Base-by-base conservation (phyloP, 2,888 invertebrate species). In the Cremastobaeus sp. region DNA sequence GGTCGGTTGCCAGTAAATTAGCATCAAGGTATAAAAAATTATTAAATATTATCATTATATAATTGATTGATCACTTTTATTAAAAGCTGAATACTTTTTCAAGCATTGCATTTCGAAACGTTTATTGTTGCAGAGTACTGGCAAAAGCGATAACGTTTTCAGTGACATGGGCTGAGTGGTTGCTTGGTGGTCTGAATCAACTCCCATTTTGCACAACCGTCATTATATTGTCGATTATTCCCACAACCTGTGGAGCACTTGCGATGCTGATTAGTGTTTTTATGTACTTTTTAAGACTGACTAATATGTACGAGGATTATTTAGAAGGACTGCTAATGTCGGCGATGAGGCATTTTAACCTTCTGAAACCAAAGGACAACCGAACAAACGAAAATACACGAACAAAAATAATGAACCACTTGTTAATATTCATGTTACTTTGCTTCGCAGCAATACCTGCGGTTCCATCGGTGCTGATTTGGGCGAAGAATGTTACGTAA, bases 401-500 rank as follows among this genome's bases (percentile, higher is more conserved):
- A 50, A 75, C 83, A 54, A 81, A 82, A 77, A 89, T 95, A 78
- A 91, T 94, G 82, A 94, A 94, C 84, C 94, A 95, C 83, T 90
- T 94, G 81, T 91, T 93, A 68, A 84, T 95, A 79, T 92, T 95
- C 79, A 88, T 93, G 52, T 83, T 95, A 77, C 93, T 94, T 90
- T 83, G 91, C 54, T 84, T 91, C 11, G 89, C 92, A 21, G 90
- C 94, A 0, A 74, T 91, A n/a, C 88, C 94, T 32, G 94, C 93
- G 86, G 77, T 93, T 8, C 95, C 95, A 0, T 91, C 92, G 35
- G 90, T 93, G 11, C 85, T 95, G 35, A 93, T 94, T 3, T 96
- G 95, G 95, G 93, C 94, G 0, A 92, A 92, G 82, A 94, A 93
- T 89, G 94, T 92, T 80, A 91, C 91, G 94, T 95, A 89, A 43